Base-by-base conservation (phyloP, 2,888 invertebrate genomes). In the Cetonia aurata region DNA sequence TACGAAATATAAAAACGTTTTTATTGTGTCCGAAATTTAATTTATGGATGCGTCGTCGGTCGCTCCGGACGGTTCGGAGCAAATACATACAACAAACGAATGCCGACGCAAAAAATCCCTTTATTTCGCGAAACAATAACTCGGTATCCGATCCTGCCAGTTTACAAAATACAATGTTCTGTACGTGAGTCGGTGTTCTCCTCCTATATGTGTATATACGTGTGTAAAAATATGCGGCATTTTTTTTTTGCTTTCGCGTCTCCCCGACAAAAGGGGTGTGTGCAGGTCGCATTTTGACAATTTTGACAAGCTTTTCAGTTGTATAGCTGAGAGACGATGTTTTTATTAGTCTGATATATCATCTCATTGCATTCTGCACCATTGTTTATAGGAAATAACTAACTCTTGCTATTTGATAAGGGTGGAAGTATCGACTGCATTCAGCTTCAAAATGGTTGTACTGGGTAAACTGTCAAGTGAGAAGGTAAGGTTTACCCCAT, bases 1-100 rank as follows among this genome's bases (percentile, higher is more conserved):
- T 65, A 67, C 71, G 69, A 71, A 71, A 69, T 71, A 71, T 71
- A 71, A 71, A 71, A 71, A 65, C 67, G 69, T 71, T 71, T 71
- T 71, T 67, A 71, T 71, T 71, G 68, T 71, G 71, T 71, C 71
- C 69, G 56, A 71, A 69, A 71, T 62, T 67, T 71, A 67, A 71
- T 71, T 71, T 71, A 71, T 68, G 71, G 59, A 60, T 53, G 69
- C 69, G 69, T 62, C 50, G 50, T 33, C 62, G 50, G 62, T 50
- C 48, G 62, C 33, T 48, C 48, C 48, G 50, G 60, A 60, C 60
- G 25, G 60, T 60, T 41, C 62, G 15, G 13, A 62, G 62, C 48
- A 60, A 60, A 60, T 60, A 60, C 62, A 62, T 0, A 17, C 42
- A 37, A 69, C 69, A 69, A 67, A 46, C 67, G 67, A 69, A 69